Evolutionary conservation across 2,797 vertebrate species (phyloP), one percentile per base, ranked within the genome.

Genomic region (Orientallactaga sibirica): DNA sequence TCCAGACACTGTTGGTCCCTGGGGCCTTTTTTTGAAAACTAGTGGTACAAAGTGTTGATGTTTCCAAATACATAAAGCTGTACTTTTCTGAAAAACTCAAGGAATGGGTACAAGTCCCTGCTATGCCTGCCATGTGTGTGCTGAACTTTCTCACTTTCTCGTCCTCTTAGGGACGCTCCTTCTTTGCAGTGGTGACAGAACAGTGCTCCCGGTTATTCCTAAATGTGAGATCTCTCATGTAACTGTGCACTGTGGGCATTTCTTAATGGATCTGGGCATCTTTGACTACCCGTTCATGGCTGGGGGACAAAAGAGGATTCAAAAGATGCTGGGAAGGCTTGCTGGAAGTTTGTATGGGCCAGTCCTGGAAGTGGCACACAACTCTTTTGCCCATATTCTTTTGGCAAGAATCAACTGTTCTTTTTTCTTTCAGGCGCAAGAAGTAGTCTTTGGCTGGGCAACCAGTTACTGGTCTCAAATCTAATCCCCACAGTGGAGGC

Each of bases 31-130:
- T 95, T 22, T 1, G 9, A 82, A 95, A 89, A 79, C 33, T 83
- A 86, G 22, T 52, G 62, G 90, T 86, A 93, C 67, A 43, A 84
- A 82, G 78, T 83, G 76, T 92, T 95, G 94, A 90, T 92, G 88
- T 96, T 96, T 96, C 93, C 95, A 94, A 93, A 95, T 52, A 92
- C 79, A 82, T 61, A 80, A 90, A 93, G 33, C 15, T 75, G 52
- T 95, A 67, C 77, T 87, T 91, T 83, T 82, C 79, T 68, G 55
- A 70, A 85, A 95, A 94, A 85, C 84, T 75, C 81, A 61, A 89
- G 81, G 87, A 87, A 67, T 22, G 27, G 37, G n/a, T 1, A 27
- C 64, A 90, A 85, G 87, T 48, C 25, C 33, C 92, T 41, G 80
- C 58, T n/a, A 6, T 61, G 79, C 62, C 27, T 76, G 25, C 5